Evolutionary conservation across 1,140 invertebrate genomes (phyloP), one percentile per base, ranked within the genome.

Genomic region (Sarcophaga peregrina): DNA sequence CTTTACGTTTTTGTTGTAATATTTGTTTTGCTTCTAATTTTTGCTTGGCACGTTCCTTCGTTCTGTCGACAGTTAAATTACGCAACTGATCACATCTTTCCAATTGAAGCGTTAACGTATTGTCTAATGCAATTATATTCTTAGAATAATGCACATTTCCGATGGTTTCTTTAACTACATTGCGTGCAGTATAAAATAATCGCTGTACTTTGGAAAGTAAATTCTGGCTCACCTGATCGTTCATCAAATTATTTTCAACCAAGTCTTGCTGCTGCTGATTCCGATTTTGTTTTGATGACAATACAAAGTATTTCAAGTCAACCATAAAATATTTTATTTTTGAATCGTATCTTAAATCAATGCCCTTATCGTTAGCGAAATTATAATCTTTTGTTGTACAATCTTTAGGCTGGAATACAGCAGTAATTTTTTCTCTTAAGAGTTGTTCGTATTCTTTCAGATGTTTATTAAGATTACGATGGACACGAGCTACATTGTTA

Each of bases 391-490:
- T 87, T 13, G 86, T 86, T 0, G 89, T 90, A 47, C 86, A 84
- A 72, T 90, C 89, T 76, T 90, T 89, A 5, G 87, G 87, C 80
- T 88, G 86, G 50, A 90, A 90, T 0, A 90, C 86, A 8, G 86
- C 84, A 47, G 83, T 87, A 45, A 92, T 92, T 74, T 85, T 91
- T 37, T 91, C 87, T 25, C 90, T 91, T 47, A 93, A 68, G 13
- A 85, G 83, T 75, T 92, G 92, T 85, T 94, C 93, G 91, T 94
- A 98, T 86, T 97, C 94, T 86, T 96, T 95, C 5, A 97, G 94
- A 85, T 95, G 95, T 90, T 97, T 98, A 85, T 96, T 95, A 2
- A 99, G 89, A 37, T 94, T 96, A 84, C 95, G 94, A 87, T 98
- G 97, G 1, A 96, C 95, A 90, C 97, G 98, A 45, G 96, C 94